Conservation (phyloP, 2,888 invertebrate genomes). For the Catocala fraxini region DNA sequence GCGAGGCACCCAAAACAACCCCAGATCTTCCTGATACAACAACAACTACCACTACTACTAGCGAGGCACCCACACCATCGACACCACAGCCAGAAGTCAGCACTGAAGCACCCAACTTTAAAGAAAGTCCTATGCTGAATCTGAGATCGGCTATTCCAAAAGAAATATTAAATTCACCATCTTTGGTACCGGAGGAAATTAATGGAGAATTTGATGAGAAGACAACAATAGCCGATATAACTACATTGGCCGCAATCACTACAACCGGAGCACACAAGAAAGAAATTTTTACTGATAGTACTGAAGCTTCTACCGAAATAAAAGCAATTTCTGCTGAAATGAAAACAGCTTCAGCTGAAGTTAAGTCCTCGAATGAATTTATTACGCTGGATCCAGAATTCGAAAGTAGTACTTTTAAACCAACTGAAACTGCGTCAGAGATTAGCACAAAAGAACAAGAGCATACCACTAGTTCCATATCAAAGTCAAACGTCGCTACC, state of each 20-base stretch:
- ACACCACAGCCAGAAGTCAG: constrained; percentile 49
- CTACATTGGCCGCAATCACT: constrained; percentile 27
- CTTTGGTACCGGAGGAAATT: constrained; percentile 64
- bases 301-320: constrained; percentile 12
- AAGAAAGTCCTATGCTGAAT: constrained; percentile 73
- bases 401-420: constrained; percentile 13
- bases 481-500: constrained; percentile 68
- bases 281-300: constrained; percentile 35
- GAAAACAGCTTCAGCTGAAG: too few species aligned
- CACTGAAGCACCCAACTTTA: constrained; percentile 52
- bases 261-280: constrained; percentile 35
- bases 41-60: constrained; percentile 49
- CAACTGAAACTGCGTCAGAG: constrained; percentile 36
- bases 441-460: constrained; percentile 56
- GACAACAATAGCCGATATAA: constrained; percentile 14
- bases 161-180: constrained; percentile 69
- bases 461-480: constrained; percentile 61
- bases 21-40: constrained; percentile 51
- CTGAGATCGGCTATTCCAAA: constrained; percentile 77
- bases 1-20: constrained; percentile 53
- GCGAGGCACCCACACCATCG: constrained; percentile 53
- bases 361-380: too few species aligned
- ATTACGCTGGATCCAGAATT: too few species aligned
- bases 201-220: constrained; percentile 62
- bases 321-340: constrained; percentile 31